Conservation (phyloP, 2,797 vertebrate genomes). For the Furcifer pardalis region DNA sequence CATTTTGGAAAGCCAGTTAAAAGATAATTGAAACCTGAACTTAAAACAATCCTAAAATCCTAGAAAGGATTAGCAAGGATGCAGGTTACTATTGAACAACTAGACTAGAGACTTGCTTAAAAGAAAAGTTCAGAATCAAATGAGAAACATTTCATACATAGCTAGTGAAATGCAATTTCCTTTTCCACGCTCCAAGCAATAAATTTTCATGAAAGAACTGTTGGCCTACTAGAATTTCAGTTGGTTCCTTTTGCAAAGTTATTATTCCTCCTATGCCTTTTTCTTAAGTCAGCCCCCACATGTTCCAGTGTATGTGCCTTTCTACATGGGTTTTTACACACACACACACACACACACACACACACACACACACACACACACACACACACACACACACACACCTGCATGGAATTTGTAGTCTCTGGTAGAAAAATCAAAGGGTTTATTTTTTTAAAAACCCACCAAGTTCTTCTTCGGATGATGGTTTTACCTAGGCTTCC, state of each 20-base stretch:
- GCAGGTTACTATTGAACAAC: neutral
- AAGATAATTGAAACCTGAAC: slow-evolving; percentile 10
- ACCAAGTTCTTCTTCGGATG: neutral
- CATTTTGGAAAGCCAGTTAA: neutral
- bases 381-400: neutral
- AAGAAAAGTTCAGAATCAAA: neutral
- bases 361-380: too few relatives aligned
- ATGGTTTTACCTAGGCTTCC: neutral
- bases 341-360: too few relatives aligned
- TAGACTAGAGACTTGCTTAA: neutral
- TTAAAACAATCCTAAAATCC: slow-evolving; percentile 17
- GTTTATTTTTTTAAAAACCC: neutral
- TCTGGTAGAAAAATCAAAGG: neutral
- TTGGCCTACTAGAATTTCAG: neutral
- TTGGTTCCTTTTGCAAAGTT: neutral
- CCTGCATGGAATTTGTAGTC: neutral
- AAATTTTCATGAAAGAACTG: neutral
- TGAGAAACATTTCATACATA: slow-evolving; percentile 11
- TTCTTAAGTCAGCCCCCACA: neutral
- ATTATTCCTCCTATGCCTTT: neutral
- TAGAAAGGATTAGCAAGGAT: neutral
- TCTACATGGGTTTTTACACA: too few relatives aligned
- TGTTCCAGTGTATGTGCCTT: too few relatives aligned
- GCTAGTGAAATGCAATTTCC: neutral
- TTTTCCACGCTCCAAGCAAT: neutral